phyloP scores from a whole-genome alignment of 2,888 invertebrate species.

The Mantis religiosa region DNA sequence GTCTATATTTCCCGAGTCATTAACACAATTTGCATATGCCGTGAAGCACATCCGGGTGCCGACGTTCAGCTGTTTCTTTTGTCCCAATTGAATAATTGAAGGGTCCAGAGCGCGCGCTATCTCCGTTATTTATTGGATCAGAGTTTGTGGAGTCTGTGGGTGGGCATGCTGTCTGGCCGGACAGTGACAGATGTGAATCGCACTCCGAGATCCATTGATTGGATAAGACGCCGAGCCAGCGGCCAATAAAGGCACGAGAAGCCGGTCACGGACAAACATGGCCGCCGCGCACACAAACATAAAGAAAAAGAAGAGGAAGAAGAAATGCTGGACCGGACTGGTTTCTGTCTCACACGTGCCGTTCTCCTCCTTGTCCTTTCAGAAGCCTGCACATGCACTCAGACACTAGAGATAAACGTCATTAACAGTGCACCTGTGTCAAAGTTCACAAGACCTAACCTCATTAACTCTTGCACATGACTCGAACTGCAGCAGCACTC shows the following conservation, averaged over 20 bases:
- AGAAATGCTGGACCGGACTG: neutral
- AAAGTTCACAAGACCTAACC: neutral
- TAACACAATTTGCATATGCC: neutral
- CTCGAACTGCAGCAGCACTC: too few species aligned
- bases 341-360: neutral
- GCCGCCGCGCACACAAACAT: conserved; percentile 9
- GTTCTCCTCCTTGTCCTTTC: neutral
- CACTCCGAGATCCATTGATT: conserved; percentile 47
- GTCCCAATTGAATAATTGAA: conserved; percentile 1
- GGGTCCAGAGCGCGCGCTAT: neutral
- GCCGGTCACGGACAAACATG: conserved; percentile 25
- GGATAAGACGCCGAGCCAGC: conserved; percentile 34
- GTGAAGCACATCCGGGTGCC: neutral
- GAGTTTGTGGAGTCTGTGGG: neutral
- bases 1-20: neutral
- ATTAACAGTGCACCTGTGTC: neutral
- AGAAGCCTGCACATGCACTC: neutral
- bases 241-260: neutral
- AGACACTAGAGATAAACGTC: neutral
- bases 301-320: neutral
- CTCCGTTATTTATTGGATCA: conserved; percentile 7
- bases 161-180: conserved; percentile 46
- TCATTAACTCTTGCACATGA: too few species aligned
- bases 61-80: neutral
- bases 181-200: conserved; percentile 49